Evolutionary conservation across 1,140 invertebrate species (phyloP), one percentile per base, ranked within the genome.

Genomic region (Drosophila willistoni): DNA sequence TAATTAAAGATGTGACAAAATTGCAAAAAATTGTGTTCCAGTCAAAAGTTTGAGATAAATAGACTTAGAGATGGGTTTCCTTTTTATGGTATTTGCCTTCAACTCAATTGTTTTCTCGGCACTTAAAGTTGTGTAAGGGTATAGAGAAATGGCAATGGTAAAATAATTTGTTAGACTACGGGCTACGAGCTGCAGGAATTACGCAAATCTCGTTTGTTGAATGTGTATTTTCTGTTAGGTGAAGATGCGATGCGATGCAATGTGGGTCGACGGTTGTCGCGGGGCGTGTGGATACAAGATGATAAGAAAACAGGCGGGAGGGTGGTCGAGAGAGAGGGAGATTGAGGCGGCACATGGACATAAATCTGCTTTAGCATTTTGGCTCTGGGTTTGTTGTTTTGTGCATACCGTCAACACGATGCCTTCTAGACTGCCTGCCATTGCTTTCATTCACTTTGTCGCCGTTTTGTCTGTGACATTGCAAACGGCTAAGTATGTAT

Each of bases 171-270:
- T 64, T 60, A 76, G 79, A 57, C 66, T 74, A 71, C 83, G 42
- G 79, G 71, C 79, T 81, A 7, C 6, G 79, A 87, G 80, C 83
- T 89, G 85, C 80, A 89, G 84, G 84, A 89, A 89, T 89, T 89
- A 89, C 84, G 84, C 84, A 89, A 89, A 89, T 89, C 84, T 89
- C 84, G 84, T 89, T 89, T 89, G 84, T 90, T 90, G 84, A 89
- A 89, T 89, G 84, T 89, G 84, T 84, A 84, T 77, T 51, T 89
- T 89, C 85, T 89, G 84, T 84, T 86, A 86, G 84, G 73, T 89
- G 80, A 84, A 89, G 84, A 87, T 87, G 84, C 84, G 79, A 68
- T 51, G 44, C 80, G 80, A 77, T 36, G 34, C 10, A 12, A 36
- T 85, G 69, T 77, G 72, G 73, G 34, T 42, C 10, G 39, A 41